Conservation (phyloP, 2,888 invertebrate genomes). For the Yponomeuta malinellus region DNA sequence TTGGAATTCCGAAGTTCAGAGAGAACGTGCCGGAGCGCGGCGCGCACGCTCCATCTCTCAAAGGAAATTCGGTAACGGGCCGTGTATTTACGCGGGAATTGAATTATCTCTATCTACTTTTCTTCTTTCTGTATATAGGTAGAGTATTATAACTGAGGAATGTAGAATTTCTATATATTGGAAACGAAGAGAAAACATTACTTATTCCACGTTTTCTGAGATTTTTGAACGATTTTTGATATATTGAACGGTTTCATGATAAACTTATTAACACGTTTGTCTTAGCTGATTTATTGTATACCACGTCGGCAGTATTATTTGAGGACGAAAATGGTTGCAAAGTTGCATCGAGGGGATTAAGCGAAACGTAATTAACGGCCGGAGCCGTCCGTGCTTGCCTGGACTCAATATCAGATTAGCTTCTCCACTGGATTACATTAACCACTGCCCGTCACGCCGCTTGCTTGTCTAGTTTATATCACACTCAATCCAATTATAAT, state of each 20-base stretch:
- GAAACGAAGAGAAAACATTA: conserved; percentile 25
- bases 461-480: conserved; percentile 34
- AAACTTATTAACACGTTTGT: not conserved
- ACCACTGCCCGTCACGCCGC: conserved; percentile 40
- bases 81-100: conserved; percentile 66
- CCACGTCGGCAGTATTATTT: conserved; percentile 38
- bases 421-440: conserved; percentile 59
- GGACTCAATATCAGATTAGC: conserved; percentile 68
- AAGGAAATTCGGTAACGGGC: conserved; percentile 70
- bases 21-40: conserved; percentile 64
- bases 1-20: conserved; percentile 73
- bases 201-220: not conserved
- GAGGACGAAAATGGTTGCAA: conserved; percentile 56
- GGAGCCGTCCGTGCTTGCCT: conserved; percentile 53
- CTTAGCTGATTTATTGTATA: conserved; percentile 21
- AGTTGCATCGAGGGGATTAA: conserved; percentile 68
- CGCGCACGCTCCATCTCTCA: conserved; percentile 49
- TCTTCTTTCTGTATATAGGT: conserved; percentile 51
- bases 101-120: conserved; percentile 56
- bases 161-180: conserved; percentile 61
- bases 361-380: conserved; percentile 66
- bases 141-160: conserved; percentile 63
- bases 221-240: not conserved
- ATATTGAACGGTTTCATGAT: not conserved
- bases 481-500: conserved; percentile 44